A percentile compares a stretch with the other conserved stretches of the same genome.
Evolutionary conservation across 2,888 invertebrate species (phyloP).

Genomic region (Harpalus rubripes): DNA sequence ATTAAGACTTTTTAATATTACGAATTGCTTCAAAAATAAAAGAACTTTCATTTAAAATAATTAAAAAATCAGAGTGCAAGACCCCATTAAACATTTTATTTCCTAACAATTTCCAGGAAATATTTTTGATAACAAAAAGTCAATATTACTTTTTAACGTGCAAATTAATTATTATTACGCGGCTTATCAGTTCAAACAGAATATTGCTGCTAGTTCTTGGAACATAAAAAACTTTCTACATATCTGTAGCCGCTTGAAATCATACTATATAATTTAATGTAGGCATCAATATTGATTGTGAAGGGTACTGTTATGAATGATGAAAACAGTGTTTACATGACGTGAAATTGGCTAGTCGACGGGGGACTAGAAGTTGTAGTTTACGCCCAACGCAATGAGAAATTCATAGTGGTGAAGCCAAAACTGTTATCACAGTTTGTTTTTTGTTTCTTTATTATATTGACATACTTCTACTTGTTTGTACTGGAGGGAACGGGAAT

Average conservation of each 20-base stretch:
- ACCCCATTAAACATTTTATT: no score
- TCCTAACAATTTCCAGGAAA: neutral
- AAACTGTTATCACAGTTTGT: no score
- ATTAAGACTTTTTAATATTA: no score
- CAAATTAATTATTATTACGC: neutral
- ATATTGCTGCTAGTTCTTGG: neutral
- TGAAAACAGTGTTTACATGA: slow-evolving; percentile 48
- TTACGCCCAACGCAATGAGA: neutral
- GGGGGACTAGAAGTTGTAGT: neutral
- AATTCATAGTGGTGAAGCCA: no score
- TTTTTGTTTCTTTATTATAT: no score
- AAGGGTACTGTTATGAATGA: slow-evolving; percentile 22
- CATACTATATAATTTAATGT: slow-evolving; percentile 30
- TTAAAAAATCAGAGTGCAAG: no score
- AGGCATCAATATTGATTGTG: slow-evolving; percentile 15
- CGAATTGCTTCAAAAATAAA: no score
- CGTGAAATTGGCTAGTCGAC: slow-evolving; percentile 33
- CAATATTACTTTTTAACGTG: neutral
- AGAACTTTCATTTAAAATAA: no score
- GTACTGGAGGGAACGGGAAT: no score
- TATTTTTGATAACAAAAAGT: neutral
- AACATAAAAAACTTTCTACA: neutral
- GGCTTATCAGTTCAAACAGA: slow-evolving; percentile 11
- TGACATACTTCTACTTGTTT: no score
- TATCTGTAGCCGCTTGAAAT: slow-evolving; percentile 23